Conservation (phyloP, 1,140 invertebrate species). For the Chelonus insularis region DNA sequence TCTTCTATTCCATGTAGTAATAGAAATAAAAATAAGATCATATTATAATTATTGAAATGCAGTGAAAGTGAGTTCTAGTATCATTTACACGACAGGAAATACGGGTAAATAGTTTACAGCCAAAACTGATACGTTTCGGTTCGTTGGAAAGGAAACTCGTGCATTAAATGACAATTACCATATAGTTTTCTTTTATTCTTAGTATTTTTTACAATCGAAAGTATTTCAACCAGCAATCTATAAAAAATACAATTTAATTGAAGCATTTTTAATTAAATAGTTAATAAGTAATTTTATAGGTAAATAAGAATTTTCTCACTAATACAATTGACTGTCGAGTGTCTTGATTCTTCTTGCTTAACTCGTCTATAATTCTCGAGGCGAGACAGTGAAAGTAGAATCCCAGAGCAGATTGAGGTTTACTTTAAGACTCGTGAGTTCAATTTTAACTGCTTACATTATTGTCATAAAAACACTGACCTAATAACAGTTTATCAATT, state of each 20-base stretch:
- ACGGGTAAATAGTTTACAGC: too few relatives aligned
- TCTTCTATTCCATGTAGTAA: too few relatives aligned
- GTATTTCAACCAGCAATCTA: not conserved
- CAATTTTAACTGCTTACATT: too few relatives aligned
- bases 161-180: not conserved
- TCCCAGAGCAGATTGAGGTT: conserved; percentile 1
- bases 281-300: not conserved
- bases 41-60: too few relatives aligned
- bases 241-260: too few relatives aligned
- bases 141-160: conserved; percentile 1
- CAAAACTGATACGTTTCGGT: not conserved
- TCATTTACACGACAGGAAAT: too few relatives aligned
- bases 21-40: too few relatives aligned
- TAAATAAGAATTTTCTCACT: not conserved
- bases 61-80: too few relatives aligned
- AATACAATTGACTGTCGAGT: not conserved
- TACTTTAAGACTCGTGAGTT: too few relatives aligned
- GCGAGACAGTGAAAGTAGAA: conserved; percentile 27
- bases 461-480: not conserved
- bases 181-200: not conserved
- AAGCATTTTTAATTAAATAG: too few relatives aligned
- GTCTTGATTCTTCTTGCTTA: conserved; percentile 18
- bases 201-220: not conserved
- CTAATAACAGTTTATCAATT: not conserved
- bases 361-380: conserved; percentile 18